Evolutionary conservation across 2,888 invertebrate genomes (phyloP), one percentile per base, ranked within the genome.

Genomic region (Alviniconcha strummeri): DNA sequence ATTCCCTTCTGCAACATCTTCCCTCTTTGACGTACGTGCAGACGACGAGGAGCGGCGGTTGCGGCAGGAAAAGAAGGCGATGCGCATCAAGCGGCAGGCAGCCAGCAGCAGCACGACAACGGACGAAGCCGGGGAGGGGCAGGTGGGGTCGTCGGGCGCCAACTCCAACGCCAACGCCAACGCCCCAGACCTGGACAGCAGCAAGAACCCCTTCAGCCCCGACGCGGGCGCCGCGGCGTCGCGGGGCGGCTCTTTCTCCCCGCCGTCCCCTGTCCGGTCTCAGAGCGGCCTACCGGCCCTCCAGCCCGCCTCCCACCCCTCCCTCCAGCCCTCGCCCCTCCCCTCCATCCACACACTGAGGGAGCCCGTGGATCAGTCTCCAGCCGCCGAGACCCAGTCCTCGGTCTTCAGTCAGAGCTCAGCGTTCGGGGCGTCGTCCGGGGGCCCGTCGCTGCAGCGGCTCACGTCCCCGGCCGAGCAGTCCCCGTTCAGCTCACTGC

Each of bases 21-120:
- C 60, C 60, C 60, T 60, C 60, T 60, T 8, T 60, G 60, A 60
- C 60, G 36, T 36, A 36, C 13, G 15, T 72, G 19, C 82, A 82
- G 82, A 82, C 19, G 82, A 76, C 17, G 82, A 76, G 67, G 76
- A 82, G 15, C 82, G 82, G 54, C 54, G 76, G 2, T 57, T 82
- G 76, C 75, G 82, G 19, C 82, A 67, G 60, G 82, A 82, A 67
- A 82, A 82, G 82, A 82, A 82, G 75, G 75, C 74, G 11, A 64
- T 64, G 76, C 60, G 82, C 60, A 67, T n/a, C 55, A 75, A 60
- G 13, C 82, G 64, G n/a, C 76, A 54, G 52, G 74, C 60, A 8
- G 60, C 81, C 74, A 52, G 81, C 81, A 81, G 72, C 36, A 81
- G 81, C 74, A 81, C 74, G 15, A 17, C 56, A 5, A 17, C 4